These are phyloP conservation scores for Eubucco bourcierii DNA, from an alignment of 2,113 vertebrate genomes.

Conservation along the genomic window DNA sequence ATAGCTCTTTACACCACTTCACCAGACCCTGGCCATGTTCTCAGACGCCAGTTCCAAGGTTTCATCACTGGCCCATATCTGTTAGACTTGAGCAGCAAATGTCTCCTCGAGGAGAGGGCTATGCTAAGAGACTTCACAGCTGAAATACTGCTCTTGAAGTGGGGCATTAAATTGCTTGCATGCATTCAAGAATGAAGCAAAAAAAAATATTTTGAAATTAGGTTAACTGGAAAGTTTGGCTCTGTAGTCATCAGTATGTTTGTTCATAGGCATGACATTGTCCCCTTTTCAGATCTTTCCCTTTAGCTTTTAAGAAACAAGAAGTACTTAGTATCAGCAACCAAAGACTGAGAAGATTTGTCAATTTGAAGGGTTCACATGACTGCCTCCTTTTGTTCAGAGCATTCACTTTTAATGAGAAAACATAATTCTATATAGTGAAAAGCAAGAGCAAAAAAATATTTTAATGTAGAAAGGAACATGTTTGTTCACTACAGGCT, in stretches of 20 bases:
- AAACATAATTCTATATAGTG: background rate
- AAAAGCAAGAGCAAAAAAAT: background rate
- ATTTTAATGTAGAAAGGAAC: background rate
- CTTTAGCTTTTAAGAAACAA: background rate
- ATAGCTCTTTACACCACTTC: background rate
- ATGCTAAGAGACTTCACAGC: background rate
- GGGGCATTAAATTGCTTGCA: fast-evolving
- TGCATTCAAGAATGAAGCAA: background rate
- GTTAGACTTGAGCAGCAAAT: fast-evolving
- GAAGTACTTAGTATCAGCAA: background rate
- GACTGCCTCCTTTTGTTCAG: background rate
- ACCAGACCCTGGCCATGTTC: background rate
- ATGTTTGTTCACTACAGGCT: background rate
- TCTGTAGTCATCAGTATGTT: no score
- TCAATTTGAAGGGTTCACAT: background rate
- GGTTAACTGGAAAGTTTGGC: background rate
- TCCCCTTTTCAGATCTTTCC: background rate
- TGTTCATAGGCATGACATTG: background rate
- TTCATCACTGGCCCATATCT: background rate
- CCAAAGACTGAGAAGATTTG: background rate
- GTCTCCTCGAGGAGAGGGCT: background rate
- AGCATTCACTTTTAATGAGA: background rate
- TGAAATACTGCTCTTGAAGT: background rate
- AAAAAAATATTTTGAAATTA: background rate
- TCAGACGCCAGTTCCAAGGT: background rate